Base-by-base conservation (phyloP, 2,888 invertebrate species). In the Tyria jacobaeae region DNA sequence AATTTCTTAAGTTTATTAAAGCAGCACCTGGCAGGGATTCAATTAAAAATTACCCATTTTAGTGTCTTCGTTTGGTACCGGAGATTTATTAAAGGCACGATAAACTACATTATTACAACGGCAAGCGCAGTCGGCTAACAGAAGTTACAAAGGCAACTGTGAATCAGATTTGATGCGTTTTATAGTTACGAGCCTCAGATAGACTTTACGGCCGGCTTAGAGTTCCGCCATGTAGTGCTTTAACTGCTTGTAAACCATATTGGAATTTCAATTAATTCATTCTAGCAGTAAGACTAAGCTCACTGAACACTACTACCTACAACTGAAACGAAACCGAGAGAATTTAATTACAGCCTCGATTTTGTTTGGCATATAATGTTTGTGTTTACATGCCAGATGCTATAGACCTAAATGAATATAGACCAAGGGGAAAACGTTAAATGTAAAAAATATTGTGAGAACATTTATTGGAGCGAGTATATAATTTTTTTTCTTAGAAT, bases 41-140 rank as follows among this genome's bases (percentile, higher is more conserved):
- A 90, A 91, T 91, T 88, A 89, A 90, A 87, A 89, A 86, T 83
- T 83, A 85, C 82, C 78, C 71, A 68, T 87, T 90, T 88, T 86
- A 89, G 80, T 78, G 83, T 80, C 82, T 79, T 73, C 68, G 76
- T 82, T 83, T 81, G 78, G 80, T 71, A 75, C 73, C 71, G 75
- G 72, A 66, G 79, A 85, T 88, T 88, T 87, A 90, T 86, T 87
- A 87, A 87, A 88, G 85, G 80, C 79, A 79, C 84, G 76, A 90
- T 89, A 88, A 89, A 88, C 82, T 82, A 81, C 83, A 85, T 85
- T 85, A 86, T 85, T 82, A 84, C 81, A 75, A 75, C 78, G 75
- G 81, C 79, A 70, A 78, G 77, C 82, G 81, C 85, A 81, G 68
- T 80, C 79, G 69, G 84, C 83, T 85, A 84, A 84, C 84, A 85